phyloP scores from a whole-genome alignment of 2,888 invertebrate genomes.

The Eristalinus sepulchralis region DNA sequence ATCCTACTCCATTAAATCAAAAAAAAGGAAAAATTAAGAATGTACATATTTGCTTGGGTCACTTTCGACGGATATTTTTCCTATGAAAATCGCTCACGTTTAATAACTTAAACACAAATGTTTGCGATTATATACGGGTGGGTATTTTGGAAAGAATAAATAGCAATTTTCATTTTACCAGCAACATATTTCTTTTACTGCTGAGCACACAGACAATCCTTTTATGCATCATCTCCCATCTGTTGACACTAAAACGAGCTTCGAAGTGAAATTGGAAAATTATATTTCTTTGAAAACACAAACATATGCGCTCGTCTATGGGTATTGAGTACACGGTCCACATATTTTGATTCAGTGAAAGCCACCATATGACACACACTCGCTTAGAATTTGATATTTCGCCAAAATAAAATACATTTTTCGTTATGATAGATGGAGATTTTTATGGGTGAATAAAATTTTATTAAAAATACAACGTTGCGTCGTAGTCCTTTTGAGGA shows the following conservation, averaged over 20 bases:
- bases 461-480: neutral
- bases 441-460: neutral
- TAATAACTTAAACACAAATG: conserved; percentile 11
- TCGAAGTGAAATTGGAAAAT: conserved; percentile 16
- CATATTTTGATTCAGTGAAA: neutral
- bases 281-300: neutral
- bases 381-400: neutral
- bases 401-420: neutral
- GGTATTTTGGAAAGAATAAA: conserved; percentile 2
- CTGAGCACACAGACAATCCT: conserved; percentile 4
- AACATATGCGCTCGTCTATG: neutral
- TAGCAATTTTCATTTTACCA: conserved; percentile 1
- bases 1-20: neutral
- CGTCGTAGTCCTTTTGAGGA: neutral
- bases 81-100: neutral
- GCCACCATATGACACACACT: neutral
- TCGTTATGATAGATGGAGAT: conserved; percentile 10
- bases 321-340: neutral
- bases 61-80: neutral
- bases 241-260: neutral
- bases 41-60: neutral
- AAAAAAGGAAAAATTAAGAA: neutral
- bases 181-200: conserved; percentile 1
- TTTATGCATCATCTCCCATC: neutral
- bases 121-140: neutral